A percentile compares a stretch with the other conserved stretches of the same genome.
Evolutionary conservation across 2,888 invertebrate genomes (phyloP).

Genomic region (Pristionchus exspectatus): DNA sequence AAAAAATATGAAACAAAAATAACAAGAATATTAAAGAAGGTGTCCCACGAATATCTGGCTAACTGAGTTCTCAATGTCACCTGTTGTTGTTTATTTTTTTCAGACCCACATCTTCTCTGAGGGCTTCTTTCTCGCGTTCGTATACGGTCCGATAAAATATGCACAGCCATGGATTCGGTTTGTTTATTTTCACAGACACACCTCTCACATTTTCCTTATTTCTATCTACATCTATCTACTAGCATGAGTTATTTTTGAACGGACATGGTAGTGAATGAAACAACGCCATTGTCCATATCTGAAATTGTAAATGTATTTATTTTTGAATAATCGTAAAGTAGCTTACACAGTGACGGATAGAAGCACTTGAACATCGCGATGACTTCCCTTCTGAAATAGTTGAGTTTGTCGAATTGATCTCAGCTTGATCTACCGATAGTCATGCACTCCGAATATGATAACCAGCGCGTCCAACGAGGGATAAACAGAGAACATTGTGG

Average conservation of each 20-base stretch:
- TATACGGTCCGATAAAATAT: not conserved
- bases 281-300: not conserved
- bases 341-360: not conserved
- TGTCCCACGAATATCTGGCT: no score
- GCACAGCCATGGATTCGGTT: not conserved
- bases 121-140: not conserved
- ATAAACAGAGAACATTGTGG: not conserved
- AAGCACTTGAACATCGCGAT: not conserved
- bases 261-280: not conserved
- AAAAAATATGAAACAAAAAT: no score
- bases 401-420: not conserved
- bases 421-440: not conserved
- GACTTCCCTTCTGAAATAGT: not conserved
- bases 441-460: conserved; percentile 5
- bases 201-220: not conserved
- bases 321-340: not conserved
- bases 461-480: not conserved
- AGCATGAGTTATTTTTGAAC: not conserved
- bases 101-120: conserved; percentile 7
- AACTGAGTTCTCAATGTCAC: no score
- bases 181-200: not conserved
- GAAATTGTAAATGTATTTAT: not conserved
- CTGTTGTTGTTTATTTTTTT: not conserved
- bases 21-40: no score
- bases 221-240: not conserved